A percentile compares a stretch with the other conserved stretches of the same genome.
Conservation (phyloP, 1,140 invertebrate species). For the Nymphalis io region DNA sequence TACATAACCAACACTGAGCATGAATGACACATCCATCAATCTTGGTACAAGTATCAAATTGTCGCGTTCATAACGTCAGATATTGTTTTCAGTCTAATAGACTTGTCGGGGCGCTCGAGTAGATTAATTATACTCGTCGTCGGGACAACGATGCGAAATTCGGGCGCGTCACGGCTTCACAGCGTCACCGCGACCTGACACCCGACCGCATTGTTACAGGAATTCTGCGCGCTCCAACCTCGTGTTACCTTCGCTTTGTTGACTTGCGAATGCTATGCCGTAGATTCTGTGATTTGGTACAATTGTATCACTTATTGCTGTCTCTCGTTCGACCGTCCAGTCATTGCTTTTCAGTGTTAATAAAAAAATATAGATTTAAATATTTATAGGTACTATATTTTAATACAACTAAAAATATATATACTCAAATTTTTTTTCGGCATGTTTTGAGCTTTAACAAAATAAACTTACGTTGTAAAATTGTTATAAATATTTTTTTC, state of each 20-base stretch:
- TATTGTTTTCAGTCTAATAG: slow-evolving; percentile 69
- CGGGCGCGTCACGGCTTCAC: slow-evolving; percentile 37
- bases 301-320: background rate
- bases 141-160: slow-evolving; percentile 44
- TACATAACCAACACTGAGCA: slow-evolving; percentile 3
- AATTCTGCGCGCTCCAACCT: slow-evolving; percentile 46
- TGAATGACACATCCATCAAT: slow-evolving; percentile 40
- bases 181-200: slow-evolving; percentile 47
- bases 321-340: background rate
- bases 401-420: too few relatives aligned
- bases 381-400: too few relatives aligned
- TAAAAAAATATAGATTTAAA: too few relatives aligned
- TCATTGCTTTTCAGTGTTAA: too few relatives aligned
- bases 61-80: slow-evolving; percentile 48
- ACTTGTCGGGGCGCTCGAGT: slow-evolving; percentile 56
- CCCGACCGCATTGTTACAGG: slow-evolving; percentile 58
- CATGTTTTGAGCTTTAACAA: too few relatives aligned
- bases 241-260: slow-evolving; percentile 27
- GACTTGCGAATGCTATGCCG: slow-evolving; percentile 22
- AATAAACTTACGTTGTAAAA: too few relatives aligned
- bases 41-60: slow-evolving; percentile 53
- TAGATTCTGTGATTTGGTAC: background rate
- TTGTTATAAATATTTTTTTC: too few relatives aligned
- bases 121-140: slow-evolving; percentile 65
- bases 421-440: too few relatives aligned